Base-by-base conservation (phyloP, 2,888 invertebrate genomes). In the Eucera pruinosa region DNA sequence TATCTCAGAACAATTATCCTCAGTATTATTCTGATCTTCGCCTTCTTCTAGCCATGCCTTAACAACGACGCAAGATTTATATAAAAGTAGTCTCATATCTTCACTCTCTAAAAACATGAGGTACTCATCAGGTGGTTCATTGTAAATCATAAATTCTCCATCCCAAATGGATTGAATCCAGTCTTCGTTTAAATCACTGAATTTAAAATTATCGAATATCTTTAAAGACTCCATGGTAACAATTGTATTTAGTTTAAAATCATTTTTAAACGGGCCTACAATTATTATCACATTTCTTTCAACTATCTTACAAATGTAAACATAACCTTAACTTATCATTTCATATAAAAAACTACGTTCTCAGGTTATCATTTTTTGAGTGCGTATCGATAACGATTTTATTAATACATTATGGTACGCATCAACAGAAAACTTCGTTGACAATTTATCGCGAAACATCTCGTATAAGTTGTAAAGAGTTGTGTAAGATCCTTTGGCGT, bases 141-240 rank as follows among this genome's bases (percentile, higher is more conserved):
- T 92, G 84, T 94, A 93, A 76, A 94, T 94, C 27, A 94, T 89
- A 86, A 95, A 95, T 83, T 95, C 94, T 15, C 93, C 92, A 68
- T 93, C 92, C 93, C 94, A 95, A 5, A 94, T 92, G 27, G 92
- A 92, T 82, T 94, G 92, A 1, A 94, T 94, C 95, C 95, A 95
- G 15, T 93, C 93, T 76, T 92, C 89, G 70, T 93, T 92, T 0
- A 95, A 87, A 41, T 81, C 74, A 18, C 93, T 91, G 70, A 94
- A 88, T 45, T 92, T 89, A 47, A 90, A 89, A 33, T 82, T 83
- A n/a, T 89, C 86, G 58, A 91, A 90, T 61, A 90, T 81, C 58
- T 86, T 83, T 15, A 91, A 61, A 9, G 87, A 86, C 52, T 91
- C 91, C 91, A 91, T 92, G 48, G 25, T 73, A 41, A 33, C 36